Evolutionary conservation across 2,113 vertebrate genomes (phyloP).

Genomic region (Corynorhinus townsendii): DNA sequence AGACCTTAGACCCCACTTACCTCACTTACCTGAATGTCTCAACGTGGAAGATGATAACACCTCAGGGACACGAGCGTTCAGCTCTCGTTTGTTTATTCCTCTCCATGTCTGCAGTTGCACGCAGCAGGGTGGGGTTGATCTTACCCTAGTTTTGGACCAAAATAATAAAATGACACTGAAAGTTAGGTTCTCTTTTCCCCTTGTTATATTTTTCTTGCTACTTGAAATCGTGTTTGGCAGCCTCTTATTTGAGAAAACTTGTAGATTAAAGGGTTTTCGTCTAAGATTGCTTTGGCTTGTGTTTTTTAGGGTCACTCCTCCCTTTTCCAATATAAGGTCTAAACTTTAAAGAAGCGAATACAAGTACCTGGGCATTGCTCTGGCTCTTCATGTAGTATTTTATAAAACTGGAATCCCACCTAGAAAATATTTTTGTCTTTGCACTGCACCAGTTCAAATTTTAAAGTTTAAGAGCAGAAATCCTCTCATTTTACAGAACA

Average conservation of each 20-base stretch:
- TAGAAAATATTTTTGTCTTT: background rate
- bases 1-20: background rate
- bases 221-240: background rate
- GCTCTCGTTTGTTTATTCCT: background rate
- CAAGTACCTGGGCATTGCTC: background rate
- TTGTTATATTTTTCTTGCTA: background rate
- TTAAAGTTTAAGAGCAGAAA: slow-evolving; percentile 8
- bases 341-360: background rate
- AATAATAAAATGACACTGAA: background rate
- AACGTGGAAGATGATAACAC: background rate
- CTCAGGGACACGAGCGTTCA: background rate
- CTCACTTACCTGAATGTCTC: background rate
- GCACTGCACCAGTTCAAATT: background rate
- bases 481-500: background rate
- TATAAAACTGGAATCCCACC: background rate
- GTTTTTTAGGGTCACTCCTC: background rate
- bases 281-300: background rate
- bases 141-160: background rate
- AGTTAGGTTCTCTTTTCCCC: background rate
- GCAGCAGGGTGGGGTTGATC: background rate
- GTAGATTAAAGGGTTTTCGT: background rate
- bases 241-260: background rate
- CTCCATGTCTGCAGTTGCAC: background rate
- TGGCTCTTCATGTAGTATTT: background rate
- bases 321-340: background rate